Evolutionary conservation across 2,888 invertebrate genomes (phyloP).

Genomic region (Pristionchus japonicus): DNA sequence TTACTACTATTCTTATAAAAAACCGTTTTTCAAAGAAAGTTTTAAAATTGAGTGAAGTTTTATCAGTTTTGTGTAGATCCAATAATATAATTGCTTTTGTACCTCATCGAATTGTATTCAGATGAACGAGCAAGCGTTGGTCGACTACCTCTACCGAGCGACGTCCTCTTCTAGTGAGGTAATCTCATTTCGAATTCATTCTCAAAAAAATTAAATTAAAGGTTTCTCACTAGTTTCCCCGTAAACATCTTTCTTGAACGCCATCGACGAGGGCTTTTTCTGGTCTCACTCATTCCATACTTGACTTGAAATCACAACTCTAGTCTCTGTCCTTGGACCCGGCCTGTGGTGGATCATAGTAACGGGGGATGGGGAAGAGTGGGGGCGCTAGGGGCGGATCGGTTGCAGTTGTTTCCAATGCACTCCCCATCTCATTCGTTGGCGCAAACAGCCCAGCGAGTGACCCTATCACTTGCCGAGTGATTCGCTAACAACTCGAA

Average conservation of each 20-base stretch:
- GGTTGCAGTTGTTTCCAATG: background rate
- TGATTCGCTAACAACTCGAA: background rate
- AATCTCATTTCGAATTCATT: background rate
- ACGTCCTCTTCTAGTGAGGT: background rate
- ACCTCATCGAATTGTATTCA: background rate
- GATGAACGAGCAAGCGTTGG: background rate
- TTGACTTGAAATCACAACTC: background rate
- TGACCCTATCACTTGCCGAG: background rate
- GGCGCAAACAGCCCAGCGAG: background rate
- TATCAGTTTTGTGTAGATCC: background rate
- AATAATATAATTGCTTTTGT: no score
- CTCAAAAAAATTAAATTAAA: background rate
- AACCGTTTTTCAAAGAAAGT: background rate
- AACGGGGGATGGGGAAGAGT: conserved; percentile 2
- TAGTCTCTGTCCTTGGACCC: background rate
- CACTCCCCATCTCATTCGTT: background rate
- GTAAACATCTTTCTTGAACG: no score
- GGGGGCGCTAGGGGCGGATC: background rate
- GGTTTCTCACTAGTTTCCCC: background rate
- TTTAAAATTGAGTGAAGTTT: background rate
- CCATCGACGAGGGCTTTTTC: no score
- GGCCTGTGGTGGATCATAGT: background rate
- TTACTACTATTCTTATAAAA: no score
- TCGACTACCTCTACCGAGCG: background rate
- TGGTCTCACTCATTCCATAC: no score